Evolutionary conservation across 2,797 vertebrate genomes (phyloP).

Genomic region (Malurus leucopterus): DNA sequence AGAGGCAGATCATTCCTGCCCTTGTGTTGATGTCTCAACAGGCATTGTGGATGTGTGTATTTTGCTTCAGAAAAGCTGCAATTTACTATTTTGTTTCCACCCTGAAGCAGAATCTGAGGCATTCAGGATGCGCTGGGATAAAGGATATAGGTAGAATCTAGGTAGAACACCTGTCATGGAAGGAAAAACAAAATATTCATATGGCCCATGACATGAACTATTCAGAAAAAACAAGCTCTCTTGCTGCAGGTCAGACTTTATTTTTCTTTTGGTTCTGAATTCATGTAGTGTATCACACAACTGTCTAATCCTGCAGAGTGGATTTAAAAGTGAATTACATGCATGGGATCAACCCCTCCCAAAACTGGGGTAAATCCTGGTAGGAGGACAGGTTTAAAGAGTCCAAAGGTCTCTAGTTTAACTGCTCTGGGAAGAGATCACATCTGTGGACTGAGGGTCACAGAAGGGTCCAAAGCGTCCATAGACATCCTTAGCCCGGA

Average conservation of each 20-base stretch:
- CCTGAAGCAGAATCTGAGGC: constrained; percentile 42
- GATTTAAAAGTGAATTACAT: constrained; percentile 72
- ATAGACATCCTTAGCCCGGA: constrained; percentile 93
- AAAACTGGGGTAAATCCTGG: constrained; percentile 39
- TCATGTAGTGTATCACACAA: constrained; percentile 71
- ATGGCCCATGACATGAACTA: constrained; percentile 51
- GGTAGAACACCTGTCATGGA: constrained; percentile 26
- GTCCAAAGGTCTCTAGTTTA: constrained; percentile 61
- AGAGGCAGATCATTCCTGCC: not conserved
- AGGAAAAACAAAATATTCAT: constrained; percentile 47
- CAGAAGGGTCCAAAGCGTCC: constrained; percentile 96
- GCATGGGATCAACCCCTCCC: constrained; percentile 71
- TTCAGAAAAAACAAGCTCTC: constrained; percentile 60
- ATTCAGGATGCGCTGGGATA: constrained; percentile 13
- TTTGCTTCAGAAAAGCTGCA: constrained; percentile 37
- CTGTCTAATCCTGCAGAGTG: constrained; percentile 67
- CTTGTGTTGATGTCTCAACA: not conserved
- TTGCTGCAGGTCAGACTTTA: constrained; percentile 66
- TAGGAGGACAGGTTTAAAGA: constrained; percentile 49
- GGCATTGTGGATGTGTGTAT: not conserved
- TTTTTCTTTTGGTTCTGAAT: constrained; percentile 69
- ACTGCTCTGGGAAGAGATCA: constrained; percentile 84
- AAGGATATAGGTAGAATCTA: not conserved
- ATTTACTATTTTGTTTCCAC: constrained; percentile 26
- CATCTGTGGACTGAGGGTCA: constrained; percentile 98